Percentiles rank a stretch among this genome's conserved stretches.
Conservation (phyloP, 2,113 vertebrate genomes). For the Apus apus region DNA sequence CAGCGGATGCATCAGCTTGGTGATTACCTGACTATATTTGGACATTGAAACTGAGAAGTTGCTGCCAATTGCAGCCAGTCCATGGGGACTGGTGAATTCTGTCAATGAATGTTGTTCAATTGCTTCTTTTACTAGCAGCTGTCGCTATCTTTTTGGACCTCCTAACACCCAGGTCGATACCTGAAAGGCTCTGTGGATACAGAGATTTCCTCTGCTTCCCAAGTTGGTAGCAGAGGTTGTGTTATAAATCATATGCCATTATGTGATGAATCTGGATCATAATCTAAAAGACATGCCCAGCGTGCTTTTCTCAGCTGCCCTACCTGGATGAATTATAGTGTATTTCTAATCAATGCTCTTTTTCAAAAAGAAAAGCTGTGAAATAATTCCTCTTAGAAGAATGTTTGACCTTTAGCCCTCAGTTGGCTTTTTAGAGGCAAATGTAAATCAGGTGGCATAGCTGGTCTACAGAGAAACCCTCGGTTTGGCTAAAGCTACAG, state of each 20-base stretch:
- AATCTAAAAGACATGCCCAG: not conserved
- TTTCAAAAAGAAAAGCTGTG: not conserved
- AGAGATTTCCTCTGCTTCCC: not conserved
- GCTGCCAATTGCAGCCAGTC: not conserved
- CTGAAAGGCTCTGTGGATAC: not conserved
- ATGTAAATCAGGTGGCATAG: not conserved
- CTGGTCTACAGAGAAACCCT: not conserved
- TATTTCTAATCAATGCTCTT: not conserved
- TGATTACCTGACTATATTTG: constrained; percentile 22
- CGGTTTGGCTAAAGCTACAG: not conserved
- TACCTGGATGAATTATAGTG: not conserved
- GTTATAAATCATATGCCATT: not conserved
- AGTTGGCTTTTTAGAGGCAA: not conserved
- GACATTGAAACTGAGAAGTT: constrained; percentile 28
- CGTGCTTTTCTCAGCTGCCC: not conserved
- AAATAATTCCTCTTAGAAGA: not conserved
- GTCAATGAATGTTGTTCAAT: constrained; percentile 32
- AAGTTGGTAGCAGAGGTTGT: not conserved
- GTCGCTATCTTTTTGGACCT: constrained; percentile 37
- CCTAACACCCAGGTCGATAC: not conserved
- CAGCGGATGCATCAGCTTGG: not conserved
- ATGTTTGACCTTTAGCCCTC: not conserved
- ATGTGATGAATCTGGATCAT: not conserved
- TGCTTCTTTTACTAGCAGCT: constrained; percentile 17
- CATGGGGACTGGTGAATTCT: not conserved